Base-by-base conservation (phyloP, 1,140 invertebrate species). In the Cephus cinctus region DNA sequence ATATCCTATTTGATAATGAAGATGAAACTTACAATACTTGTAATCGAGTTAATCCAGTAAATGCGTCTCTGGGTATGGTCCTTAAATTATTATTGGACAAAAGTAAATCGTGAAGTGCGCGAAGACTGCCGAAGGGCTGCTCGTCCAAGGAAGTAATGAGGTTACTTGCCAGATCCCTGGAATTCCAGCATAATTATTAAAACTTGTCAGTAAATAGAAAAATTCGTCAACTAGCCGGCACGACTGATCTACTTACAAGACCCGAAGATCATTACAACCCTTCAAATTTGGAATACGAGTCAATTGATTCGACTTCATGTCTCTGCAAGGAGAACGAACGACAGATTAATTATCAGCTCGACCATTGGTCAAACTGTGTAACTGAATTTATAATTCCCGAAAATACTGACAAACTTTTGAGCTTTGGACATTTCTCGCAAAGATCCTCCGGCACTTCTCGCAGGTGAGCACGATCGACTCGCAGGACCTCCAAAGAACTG, bases 101-200 rank as follows among this genome's bases (percentile, higher is more conserved):
- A 35, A 93, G 80, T 22, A 98, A 76, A 79, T 97, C 94, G 52
- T 91, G 88, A 41, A 98, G 80, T 42, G 84, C 80, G 14, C 72
- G 75, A 49, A 92, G 80, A 14, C 82, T 85, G 20, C 75, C 71
- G 67, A 96, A 94, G 1, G 84, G 81, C 19, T 79, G 78, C 5
- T 83, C 85, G 35, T 84, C 81, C 48, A 96, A 59, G 4, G 82
- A 80, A 23, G 76, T 73, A 57, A 98, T 91, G 57, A 79, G 73
- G 76, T 98, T 98, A 64, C 85, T 87, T 16, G 91, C 87, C 69
- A 97, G 78, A 76, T 96, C 91, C 65, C 94, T 97, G 77, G 49
- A 66, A 72, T 46, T 36, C 38, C 18, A 51, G 45, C n/a, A n/a
- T n/a, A n/a, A n/a, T n/a, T n/a, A n/a, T n/a, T n/a, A n/a, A n/a